Evolutionary conservation across 2,113 vertebrate genomes (phyloP), one percentile per base, ranked within the genome.

Genomic region (Podarcis raffonei): DNA sequence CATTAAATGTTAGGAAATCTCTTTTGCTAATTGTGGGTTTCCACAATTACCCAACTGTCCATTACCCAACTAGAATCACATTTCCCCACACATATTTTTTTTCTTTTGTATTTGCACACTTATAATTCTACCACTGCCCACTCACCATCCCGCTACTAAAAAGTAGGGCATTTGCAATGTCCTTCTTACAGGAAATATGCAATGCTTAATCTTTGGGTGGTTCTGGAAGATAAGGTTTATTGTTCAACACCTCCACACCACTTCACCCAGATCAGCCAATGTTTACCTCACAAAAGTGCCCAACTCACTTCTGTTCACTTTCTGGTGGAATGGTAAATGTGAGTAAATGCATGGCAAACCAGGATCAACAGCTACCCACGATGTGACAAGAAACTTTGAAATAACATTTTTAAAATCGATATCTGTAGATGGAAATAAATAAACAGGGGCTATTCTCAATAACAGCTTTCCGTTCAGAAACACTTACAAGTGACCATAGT

Each of bases 381-480:
- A 94, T 62, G 93, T 87, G 91, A 92, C 83, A 90, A 87, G 90
- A 86, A 89, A 62, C 87, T 91, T 91, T 88, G 92, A 92, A 95
- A 94, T 94, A 93, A 95, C 92, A 87, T 94, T 82, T 84, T 25
- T 0, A 92, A 91, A 2, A 53, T 53, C n/a, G n/a, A 53, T 53
- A 53, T 53, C 48, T 12, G 48, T 53, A 53, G 48, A 53, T 53
- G 48, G 48, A 94, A 53, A 12, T 6, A 93, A 95, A 94, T 95
- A 94, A 96, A 91, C 89, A 90, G 42, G 91, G 91, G 89, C 90
- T 94, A 15, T 88, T 89, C 92, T 95, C 62, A 30, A 91, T 90
- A 95, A 85, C 93, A 92, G 89, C 90, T 92, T 95, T 74, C 89
- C 91, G 90, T 94, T 96, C 92, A 90, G 94, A 93, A 78, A 92